Evolutionary conservation across 2,113 vertebrate genomes (phyloP), one percentile per base, ranked within the genome.

Genomic region (Mixornis gularis): DNA sequence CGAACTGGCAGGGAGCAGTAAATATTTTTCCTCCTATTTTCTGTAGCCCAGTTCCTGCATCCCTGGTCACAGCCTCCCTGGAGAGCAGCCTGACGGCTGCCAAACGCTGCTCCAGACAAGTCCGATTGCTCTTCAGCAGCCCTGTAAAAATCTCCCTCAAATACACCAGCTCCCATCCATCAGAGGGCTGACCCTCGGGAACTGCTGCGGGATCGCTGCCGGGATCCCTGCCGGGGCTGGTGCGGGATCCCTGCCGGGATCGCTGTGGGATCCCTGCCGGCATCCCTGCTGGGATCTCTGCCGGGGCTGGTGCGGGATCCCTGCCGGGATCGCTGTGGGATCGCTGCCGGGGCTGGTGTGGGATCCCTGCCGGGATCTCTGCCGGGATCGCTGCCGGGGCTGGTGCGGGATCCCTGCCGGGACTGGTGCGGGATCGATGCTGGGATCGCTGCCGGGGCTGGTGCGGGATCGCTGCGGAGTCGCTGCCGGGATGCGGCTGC

Each of bases 1-100:
- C 43, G 49, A 90, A 92, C 55, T 79, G 91, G 86, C 89, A 94
- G 70, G 80, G 38, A 93, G 80, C 91, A 95, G 94, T 87, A 87
- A 76, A 76, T 93, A 69, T 90, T 82, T 79, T 85, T 12, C 46
- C 69, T 92, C 49, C 51, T 17, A 0, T 85, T 89, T 90, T 76
- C 73, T 53, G 56, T 12, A 22, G 48, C 24, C 29, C 79, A 17
- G 68, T 26, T 83, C 38, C 70, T 48, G 82, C 4, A 0, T 77
- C 85, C 70, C 78, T 52, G 94, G 92, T 87, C 78, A 17, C 4
- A 40, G 89, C 46, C 49, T 58, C 82, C 92, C 80, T 3, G 3
- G 87, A 65, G 93, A 87, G 74, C 48, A 22, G 93, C 63, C 48
- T 5, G 43, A 3, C 3, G 41, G 13, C 71, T 80, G 82, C 24